These are phyloP conservation scores for Gorsachius magnificus DNA, from an alignment of 2,797 vertebrate species.

Conservation along the genomic window DNA sequence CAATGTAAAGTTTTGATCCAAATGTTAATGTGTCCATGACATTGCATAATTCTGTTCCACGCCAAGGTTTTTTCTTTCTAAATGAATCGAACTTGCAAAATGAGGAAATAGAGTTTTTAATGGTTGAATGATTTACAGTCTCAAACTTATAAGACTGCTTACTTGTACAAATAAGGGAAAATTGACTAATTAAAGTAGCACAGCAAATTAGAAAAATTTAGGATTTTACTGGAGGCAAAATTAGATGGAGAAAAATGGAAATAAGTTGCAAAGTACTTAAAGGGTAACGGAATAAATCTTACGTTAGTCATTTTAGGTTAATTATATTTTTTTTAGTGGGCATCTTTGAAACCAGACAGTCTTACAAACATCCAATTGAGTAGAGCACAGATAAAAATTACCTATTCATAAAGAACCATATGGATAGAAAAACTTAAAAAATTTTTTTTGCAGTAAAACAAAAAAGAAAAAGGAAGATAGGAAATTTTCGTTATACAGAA, in stretches of 20 bases:
- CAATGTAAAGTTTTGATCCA: constrained; percentile 85
- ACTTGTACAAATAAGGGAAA: constrained; percentile 67
- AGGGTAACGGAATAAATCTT: constrained; percentile 71
- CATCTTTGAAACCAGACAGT: constrained; percentile 53
- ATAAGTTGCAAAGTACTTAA: constrained; percentile 63
- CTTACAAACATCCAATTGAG: constrained; percentile 62
- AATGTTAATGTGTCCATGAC: constrained; percentile 88
- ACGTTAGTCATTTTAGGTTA: constrained; percentile 40
- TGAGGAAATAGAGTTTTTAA: constrained; percentile 77
- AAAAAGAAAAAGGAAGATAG: constrained; percentile 11
- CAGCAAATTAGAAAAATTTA: constrained; percentile 68
- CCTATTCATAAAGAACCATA: constrained; percentile 59
- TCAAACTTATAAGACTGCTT: constrained; percentile 67
- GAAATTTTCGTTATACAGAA: neutral
- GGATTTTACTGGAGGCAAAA: constrained; percentile 61
- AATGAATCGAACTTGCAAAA: constrained; percentile 74
- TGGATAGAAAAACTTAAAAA: constrained; percentile 51
- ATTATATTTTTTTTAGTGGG: constrained; percentile 19
- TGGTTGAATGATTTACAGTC: constrained; percentile 79
- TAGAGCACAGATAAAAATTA: constrained; percentile 64
- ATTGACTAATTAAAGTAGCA: constrained; percentile 71
- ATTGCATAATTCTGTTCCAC: constrained; percentile 82
- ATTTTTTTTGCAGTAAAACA: constrained; percentile 9
- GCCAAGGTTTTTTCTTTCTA: constrained; percentile 74
- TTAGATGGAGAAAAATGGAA: constrained; percentile 54